Evolutionary conservation across 2,888 invertebrate species (phyloP).

Genomic region (Epinotia demarniana): DNA sequence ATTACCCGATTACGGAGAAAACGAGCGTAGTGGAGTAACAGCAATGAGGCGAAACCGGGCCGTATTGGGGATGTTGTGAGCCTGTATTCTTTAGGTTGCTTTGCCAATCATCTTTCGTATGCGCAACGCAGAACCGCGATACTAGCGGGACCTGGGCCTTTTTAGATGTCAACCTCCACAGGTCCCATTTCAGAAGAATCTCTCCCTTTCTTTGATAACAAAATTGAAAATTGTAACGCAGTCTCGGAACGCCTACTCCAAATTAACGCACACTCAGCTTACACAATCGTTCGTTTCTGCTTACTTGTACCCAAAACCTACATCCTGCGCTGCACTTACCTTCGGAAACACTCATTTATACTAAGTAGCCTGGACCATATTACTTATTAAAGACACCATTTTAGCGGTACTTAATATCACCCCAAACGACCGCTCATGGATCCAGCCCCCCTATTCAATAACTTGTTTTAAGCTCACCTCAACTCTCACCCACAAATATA

Average conservation of each 20-base stretch:
- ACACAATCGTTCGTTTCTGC: neutral
- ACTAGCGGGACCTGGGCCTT: too few species aligned
- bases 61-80: neutral
- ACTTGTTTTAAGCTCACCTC: too few species aligned
- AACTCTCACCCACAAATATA: too few species aligned
- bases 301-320: neutral
- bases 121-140: neutral
- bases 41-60: conserved; percentile 11
- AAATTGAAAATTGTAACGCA: neutral
- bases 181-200: too few species aligned
- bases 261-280: neutral
- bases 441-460: too few species aligned
- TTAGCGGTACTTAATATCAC: too few species aligned
- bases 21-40: conserved; percentile 24
- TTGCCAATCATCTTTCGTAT: neutral
- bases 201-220: neutral
- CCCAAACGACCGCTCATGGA: too few species aligned
- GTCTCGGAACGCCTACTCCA: neutral
- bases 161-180: too few species aligned
- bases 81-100: neutral
- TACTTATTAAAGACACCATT: too few species aligned
- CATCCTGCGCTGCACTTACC: conserved; percentile 3
- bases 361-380: too few species aligned
- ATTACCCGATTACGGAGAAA: conserved; percentile 42
- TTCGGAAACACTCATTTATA: neutral